Conservation (phyloP, 1,140 invertebrate genomes). For the Melitaea cinxia region DNA sequence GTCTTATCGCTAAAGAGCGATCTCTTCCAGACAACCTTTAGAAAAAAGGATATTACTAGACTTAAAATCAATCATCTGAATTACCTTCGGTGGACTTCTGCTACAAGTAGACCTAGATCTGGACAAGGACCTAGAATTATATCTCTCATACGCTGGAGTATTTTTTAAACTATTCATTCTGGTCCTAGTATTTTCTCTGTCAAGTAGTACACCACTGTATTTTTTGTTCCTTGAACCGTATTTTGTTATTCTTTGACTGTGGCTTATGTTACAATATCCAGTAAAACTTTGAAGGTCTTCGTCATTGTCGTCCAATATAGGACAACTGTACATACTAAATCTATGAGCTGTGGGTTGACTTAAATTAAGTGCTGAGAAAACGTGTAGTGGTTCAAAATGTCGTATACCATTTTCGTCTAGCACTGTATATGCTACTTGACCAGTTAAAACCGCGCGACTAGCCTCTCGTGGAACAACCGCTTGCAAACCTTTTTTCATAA, state of each 20-base stretch:
- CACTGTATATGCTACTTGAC: conserved; percentile 88
- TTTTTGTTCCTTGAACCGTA: conserved; percentile 68
- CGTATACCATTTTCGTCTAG: conserved; percentile 89
- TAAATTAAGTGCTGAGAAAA: conserved; percentile 86
- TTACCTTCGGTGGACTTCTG: conserved; percentile 77
- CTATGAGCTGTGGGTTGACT: conserved; percentile 84
- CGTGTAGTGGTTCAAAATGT: conserved; percentile 89
- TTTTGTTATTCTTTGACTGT: conserved; percentile 72
- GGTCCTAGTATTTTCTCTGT: conserved; percentile 70
- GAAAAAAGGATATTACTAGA: too few relatives aligned
- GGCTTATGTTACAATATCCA: conserved; percentile 75
- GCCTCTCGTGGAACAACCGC: conserved; percentile 89
- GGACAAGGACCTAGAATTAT: conserved; percentile 63
- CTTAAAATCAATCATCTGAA: not conserved
- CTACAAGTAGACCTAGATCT: conserved; percentile 75
- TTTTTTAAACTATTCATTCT: conserved; percentile 68
- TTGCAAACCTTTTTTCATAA: conserved; percentile 89
- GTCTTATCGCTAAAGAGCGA: too few relatives aligned
- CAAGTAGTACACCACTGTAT: conserved; percentile 65
- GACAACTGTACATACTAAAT: conserved; percentile 86
- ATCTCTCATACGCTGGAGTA: conserved; percentile 76
- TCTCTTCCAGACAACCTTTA: too few relatives aligned
- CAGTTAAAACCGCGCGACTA: conserved; percentile 87
- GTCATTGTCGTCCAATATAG: conserved; percentile 82
- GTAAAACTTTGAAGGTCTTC: conserved; percentile 72